Conservation (phyloP, 2,888 invertebrate genomes). For the Iselma pallidipennis region DNA sequence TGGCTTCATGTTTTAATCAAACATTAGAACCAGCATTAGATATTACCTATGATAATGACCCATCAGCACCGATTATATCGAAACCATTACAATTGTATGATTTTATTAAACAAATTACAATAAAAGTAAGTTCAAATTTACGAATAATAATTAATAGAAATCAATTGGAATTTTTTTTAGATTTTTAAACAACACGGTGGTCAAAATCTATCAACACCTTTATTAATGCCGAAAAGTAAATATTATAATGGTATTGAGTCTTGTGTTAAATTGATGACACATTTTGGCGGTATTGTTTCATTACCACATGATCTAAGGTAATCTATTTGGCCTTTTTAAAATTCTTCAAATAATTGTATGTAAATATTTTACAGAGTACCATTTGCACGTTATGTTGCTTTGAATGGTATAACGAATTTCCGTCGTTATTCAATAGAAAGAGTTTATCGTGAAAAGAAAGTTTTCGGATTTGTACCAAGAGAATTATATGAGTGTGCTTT, state of each 20-base stretch:
- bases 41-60: slow-evolving; percentile 78
- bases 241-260: slow-evolving; percentile 63
- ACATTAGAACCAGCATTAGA: slow-evolving; percentile 64
- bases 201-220: slow-evolving; percentile 74
- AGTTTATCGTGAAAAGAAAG: slow-evolving; percentile 81
- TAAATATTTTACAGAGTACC: slow-evolving; percentile 59
- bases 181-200: slow-evolving; percentile 82
- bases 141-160: too few species aligned
- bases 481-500: slow-evolving; percentile 91
- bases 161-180: slow-evolving; percentile 32
- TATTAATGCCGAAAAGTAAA: slow-evolving; percentile 75
- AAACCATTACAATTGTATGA: slow-evolving; percentile 55
- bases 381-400: slow-evolving; percentile 81
- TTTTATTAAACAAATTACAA: slow-evolving; percentile 50
- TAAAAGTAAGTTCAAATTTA: slow-evolving; percentile 40
- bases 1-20: slow-evolving; percentile 64
- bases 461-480: slow-evolving; percentile 82
- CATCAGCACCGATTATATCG: slow-evolving; percentile 52
- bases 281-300: slow-evolving; percentile 81
- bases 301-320: slow-evolving; percentile 82
- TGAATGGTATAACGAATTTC: slow-evolving; percentile 75
- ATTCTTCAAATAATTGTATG: slow-evolving; percentile 2
- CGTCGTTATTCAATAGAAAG: slow-evolving; percentile 86
- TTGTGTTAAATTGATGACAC: slow-evolving; percentile 82
- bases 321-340: slow-evolving; percentile 20